phyloP scores from a whole-genome alignment of 2,113 vertebrate species.

The Ceyx cyanopectus region DNA sequence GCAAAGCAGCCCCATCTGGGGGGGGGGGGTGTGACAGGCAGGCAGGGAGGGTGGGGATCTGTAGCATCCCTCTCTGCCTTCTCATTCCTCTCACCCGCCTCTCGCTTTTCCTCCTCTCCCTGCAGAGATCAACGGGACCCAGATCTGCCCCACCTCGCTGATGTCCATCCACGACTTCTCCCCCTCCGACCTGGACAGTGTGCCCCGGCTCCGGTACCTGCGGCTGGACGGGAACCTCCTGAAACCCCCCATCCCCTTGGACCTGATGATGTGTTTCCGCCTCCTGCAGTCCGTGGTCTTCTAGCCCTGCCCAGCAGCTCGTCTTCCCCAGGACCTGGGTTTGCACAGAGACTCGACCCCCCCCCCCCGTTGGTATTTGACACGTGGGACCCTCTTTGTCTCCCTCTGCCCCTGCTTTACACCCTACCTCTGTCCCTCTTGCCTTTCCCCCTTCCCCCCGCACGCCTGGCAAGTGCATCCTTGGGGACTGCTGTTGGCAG shows the following conservation, averaged over 20 bases:
- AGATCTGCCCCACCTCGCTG: conserved; percentile 86
- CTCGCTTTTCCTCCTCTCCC: neutral
- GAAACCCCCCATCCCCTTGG: conserved; percentile 90
- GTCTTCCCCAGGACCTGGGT: neutral
- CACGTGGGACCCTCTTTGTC: neutral
- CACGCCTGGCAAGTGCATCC: neutral
- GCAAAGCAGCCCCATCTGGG: neutral
- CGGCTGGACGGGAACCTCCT: conserved; percentile 94
- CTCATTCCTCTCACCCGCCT: neutral
- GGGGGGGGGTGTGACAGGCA: neutral
- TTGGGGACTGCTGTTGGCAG: neutral
- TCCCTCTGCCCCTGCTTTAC: neutral
- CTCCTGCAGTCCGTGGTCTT: conserved; percentile 91
- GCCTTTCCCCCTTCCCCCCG: neutral
- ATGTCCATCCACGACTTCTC: conserved; percentile 76
- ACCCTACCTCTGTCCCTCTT: neutral
- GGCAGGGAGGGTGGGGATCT: fast-evolving
- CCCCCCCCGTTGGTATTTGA: neutral
- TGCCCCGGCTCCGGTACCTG: conserved; percentile 91
- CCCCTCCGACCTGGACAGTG: conserved; percentile 66
- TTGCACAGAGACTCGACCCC: conserved; percentile 23
- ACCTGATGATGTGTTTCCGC: conserved; percentile 97
- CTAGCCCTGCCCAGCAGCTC: conserved; percentile 64
- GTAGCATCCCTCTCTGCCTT: neutral
- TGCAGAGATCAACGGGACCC: conserved; percentile 91